A percentile compares a stretch with the other conserved stretches of the same genome.
These are phyloP conservation scores for Rhynchopsitta pachyrhyncha DNA, from an alignment of 2,113 vertebrate species.

Conservation along the genomic window DNA sequence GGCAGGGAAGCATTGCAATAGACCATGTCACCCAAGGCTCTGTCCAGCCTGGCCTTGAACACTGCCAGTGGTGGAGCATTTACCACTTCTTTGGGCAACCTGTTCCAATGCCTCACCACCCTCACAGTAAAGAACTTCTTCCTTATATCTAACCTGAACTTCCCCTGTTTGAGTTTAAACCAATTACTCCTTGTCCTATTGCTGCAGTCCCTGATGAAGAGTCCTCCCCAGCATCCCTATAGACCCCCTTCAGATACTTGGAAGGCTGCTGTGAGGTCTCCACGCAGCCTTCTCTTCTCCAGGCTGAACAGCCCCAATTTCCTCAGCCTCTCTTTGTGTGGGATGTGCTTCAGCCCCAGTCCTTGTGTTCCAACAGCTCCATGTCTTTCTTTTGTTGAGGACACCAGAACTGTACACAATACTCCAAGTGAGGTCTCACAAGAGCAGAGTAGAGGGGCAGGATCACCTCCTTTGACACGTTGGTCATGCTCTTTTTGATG, in stretches of 20 bases:
- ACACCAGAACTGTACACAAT: neutral
- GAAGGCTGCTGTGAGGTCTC: neutral
- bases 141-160: neutral
- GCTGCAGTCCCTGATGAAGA: neutral
- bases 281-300: neutral
- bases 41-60: neutral
- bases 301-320: neutral
- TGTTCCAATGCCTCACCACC: neutral
- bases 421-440: neutral
- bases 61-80: neutral
- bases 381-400: neutral
- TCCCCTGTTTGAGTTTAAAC: neutral
- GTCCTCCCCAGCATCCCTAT: too few species aligned
- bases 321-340: neutral
- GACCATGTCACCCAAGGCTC: neutral
- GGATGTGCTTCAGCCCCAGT: neutral
- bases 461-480: neutral
- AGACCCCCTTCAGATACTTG: too few species aligned
- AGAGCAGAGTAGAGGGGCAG: neutral
- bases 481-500: neutral
- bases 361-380: neutral
- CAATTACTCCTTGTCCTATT: neutral
- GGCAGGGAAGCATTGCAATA: neutral
- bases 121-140: neutral
- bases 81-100: neutral